Percentiles rank a stretch among this genome's conserved stretches.
These are phyloP conservation scores for Chironomus tepperi DNA, from an alignment of 1,140 invertebrate species.

Conservation along the genomic window DNA sequence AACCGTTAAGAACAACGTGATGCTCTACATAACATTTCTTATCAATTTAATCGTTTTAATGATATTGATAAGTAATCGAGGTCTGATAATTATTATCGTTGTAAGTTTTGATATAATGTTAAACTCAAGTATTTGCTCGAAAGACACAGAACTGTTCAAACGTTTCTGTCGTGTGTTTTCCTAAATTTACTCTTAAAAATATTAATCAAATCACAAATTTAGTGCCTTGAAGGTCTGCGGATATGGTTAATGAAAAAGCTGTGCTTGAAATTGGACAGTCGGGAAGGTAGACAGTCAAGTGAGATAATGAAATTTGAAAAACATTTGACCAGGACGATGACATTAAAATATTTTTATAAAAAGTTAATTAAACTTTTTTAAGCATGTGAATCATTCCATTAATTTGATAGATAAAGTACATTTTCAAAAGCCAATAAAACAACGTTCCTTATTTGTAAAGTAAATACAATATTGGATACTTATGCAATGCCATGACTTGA, in stretches of 20 bases:
- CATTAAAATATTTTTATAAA: background rate
- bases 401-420: too few relatives aligned
- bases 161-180: background rate
- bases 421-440: too few relatives aligned
- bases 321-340: background rate
- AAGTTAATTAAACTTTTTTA: background rate
- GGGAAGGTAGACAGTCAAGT: background rate
- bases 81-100: background rate
- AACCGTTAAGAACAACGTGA: too few relatives aligned
- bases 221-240: too few relatives aligned
- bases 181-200: too few relatives aligned
- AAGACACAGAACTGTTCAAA: background rate
- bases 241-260: background rate
- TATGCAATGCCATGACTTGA: too few relatives aligned
- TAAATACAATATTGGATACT: too few relatives aligned
- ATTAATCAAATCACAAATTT: too few relatives aligned
- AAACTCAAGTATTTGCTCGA: constrained; percentile 1
- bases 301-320: constrained; percentile 2
- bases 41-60: too few relatives aligned
- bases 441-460: too few relatives aligned
- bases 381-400: too few relatives aligned
- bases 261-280: background rate
- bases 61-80: background rate
- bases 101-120: constrained; percentile 7
- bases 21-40: too few relatives aligned